These are phyloP conservation scores for Patiria miniata DNA, from an alignment of 35 echinoderm and acorn worm genomes.

Conservation along the genomic window DNA sequence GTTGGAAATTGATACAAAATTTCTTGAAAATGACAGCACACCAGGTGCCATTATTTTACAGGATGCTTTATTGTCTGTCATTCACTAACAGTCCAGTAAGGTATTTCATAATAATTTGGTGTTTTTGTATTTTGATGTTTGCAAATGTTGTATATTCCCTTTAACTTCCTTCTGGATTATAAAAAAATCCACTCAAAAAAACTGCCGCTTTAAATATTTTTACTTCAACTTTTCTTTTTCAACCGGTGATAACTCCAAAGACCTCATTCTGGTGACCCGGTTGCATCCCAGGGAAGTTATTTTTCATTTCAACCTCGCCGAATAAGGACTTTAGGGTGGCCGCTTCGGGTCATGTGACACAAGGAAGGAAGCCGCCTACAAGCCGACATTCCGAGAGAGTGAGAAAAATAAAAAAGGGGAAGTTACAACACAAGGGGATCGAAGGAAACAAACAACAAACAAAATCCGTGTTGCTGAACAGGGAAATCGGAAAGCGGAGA, in stretches of 20 bases:
- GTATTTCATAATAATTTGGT: too few relatives aligned
- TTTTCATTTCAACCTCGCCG: background rate
- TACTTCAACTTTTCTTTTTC: too few relatives aligned
- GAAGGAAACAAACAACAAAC: background rate
- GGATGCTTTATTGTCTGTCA: too few relatives aligned
- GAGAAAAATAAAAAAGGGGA: background rate
- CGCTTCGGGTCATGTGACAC: slow-evolving; percentile 13
- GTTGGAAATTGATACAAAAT: too few relatives aligned
- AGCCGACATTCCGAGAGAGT: too few relatives aligned
- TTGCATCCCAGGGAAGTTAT: background rate
- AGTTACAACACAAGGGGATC: background rate
- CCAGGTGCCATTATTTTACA: too few relatives aligned
- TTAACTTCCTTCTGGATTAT: too few relatives aligned
- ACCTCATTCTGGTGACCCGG: slow-evolving; percentile 4
- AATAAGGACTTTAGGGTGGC: background rate
- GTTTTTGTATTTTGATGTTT: too few relatives aligned
- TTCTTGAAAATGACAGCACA: too few relatives aligned
- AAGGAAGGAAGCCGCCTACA: too few relatives aligned
- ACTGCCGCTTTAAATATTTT: background rate
- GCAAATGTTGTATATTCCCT: too few relatives aligned
- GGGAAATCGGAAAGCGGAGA: background rate
- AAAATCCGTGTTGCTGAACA: background rate
- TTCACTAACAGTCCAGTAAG: too few relatives aligned
- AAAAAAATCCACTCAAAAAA: background rate
- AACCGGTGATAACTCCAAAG: background rate